Evolutionary conservation across 92 coral and sea anemone species (phyloP), one percentile per base, ranked within the genome.

Genomic region (Porites lobata): DNA sequence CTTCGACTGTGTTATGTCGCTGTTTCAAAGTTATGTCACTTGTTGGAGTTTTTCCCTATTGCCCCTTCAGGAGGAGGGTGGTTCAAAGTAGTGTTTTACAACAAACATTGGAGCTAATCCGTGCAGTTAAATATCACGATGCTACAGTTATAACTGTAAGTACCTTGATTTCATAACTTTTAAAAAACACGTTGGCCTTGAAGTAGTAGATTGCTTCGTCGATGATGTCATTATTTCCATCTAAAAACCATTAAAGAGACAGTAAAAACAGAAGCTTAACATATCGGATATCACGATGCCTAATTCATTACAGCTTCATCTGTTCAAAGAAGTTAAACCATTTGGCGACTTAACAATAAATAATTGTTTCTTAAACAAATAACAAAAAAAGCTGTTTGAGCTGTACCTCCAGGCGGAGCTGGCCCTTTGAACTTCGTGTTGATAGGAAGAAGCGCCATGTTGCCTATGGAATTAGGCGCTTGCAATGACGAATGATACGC

Each of bases 111-210:
- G 7, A 6, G 4, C 13, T 53, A 75, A n/a, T 52, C 64, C 24
- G 8, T 1, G 2, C 7, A 9, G 9, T 52, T 7, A 12, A 32
- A 6, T 38, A 38, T 38, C 52, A 29, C 13, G 53, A 18, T 26
- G 17, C 1, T 7, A 14, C 7, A 69, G 54, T 54, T 69, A 4
- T 6, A 56, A 11, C 15, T 2, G 64, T 7, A 84, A 70, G 26
- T 72, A 98, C 99, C 98, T 95, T 98, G 69, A 98, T 98, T 91
- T 98, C 99, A 91, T 94, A 98, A 73, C 92, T 98, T 81, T 98
- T 98, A 90, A 98, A 98, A 78, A 98, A 98, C 19, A 98, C 98
- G 90, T 98, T 98, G n/a, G 99, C 99, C 87, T 98, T 98, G 88
- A 98, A 98, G 79, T 75, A 98, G 86, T 95, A 96, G 69, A 98